Conservation (phyloP, 1,140 invertebrate species). For the Drosophila parvula region DNA sequence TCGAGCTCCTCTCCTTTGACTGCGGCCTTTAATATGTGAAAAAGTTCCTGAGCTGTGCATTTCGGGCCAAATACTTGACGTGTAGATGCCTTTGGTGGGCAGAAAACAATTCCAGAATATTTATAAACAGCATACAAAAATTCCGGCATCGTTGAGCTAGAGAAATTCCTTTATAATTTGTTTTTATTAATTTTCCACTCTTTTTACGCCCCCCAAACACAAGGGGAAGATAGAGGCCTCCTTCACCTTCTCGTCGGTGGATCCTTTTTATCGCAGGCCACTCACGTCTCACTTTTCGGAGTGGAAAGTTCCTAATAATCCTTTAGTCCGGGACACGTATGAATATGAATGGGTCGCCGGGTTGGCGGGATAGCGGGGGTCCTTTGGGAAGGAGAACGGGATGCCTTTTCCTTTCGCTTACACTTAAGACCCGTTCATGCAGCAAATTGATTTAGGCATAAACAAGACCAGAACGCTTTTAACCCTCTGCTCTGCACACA, state of each 20-base stretch:
- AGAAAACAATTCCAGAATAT: constrained; percentile 45
- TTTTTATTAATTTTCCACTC: constrained; percentile 40
- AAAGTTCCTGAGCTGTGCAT: constrained; percentile 29
- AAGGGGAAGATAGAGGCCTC: neutral
- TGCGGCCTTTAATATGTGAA: constrained; percentile 42
- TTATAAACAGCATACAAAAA: constrained; percentile 34
- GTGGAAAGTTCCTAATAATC: constrained; percentile 45
- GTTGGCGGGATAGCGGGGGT: neutral
- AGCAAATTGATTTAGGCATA: constrained; percentile 82
- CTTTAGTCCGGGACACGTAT: constrained; percentile 47
- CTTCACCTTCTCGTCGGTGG: neutral
- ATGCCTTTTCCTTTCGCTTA: constrained; percentile 48
- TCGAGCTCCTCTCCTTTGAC: neutral
- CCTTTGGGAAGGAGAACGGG: constrained; percentile 9
- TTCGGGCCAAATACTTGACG: constrained; percentile 32
- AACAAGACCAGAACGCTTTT: constrained; percentile 61
- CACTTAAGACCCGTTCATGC: constrained; percentile 75
- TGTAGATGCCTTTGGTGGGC: constrained; percentile 15
- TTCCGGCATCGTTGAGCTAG: constrained; percentile 10
- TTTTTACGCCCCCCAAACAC: neutral
- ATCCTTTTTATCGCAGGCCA: constrained; percentile 25
- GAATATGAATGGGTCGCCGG: constrained; percentile 37
- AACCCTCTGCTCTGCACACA: constrained; percentile 23
- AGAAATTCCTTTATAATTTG: constrained; percentile 50
- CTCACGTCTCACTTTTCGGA: constrained; percentile 38